Percentiles rank a stretch among this genome's conserved stretches.
These are phyloP conservation scores for Hymenopus coronatus DNA, from an alignment of 2,888 invertebrate species.

Conservation along the genomic window DNA sequence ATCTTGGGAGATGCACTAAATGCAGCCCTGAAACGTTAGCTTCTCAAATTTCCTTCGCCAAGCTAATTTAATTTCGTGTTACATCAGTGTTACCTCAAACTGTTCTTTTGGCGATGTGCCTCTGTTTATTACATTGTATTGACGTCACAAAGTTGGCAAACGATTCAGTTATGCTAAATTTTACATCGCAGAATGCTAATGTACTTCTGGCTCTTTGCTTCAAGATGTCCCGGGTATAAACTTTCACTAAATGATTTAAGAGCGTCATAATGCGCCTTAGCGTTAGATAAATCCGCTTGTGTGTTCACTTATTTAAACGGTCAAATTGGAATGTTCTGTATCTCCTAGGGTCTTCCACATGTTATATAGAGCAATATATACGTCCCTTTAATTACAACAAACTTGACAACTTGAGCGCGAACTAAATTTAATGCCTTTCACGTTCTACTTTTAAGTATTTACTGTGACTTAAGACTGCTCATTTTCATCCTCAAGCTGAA, in stretches of 20 bases:
- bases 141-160: neutral
- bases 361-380: neutral
- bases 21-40: no score
- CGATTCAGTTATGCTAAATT: neutral
- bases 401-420: no score
- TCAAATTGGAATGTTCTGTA: neutral
- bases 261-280: neutral
- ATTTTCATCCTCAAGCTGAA: neutral
- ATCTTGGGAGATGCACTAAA: no score
- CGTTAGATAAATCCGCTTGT: neutral
- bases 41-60: no score
- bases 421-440: neutral
- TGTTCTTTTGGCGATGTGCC: neutral
- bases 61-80: no score
- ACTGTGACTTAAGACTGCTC: neutral
- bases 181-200: neutral
- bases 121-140: neutral
- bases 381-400: neutral
- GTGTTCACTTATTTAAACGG: neutral
- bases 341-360: neutral
- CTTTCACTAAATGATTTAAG: neutral
- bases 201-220: neutral
- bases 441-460: neutral
- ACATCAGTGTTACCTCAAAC: no score
- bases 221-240: neutral